Conservation (phyloP, 2,113 vertebrate genomes). For the Mugil cephalus region DNA sequence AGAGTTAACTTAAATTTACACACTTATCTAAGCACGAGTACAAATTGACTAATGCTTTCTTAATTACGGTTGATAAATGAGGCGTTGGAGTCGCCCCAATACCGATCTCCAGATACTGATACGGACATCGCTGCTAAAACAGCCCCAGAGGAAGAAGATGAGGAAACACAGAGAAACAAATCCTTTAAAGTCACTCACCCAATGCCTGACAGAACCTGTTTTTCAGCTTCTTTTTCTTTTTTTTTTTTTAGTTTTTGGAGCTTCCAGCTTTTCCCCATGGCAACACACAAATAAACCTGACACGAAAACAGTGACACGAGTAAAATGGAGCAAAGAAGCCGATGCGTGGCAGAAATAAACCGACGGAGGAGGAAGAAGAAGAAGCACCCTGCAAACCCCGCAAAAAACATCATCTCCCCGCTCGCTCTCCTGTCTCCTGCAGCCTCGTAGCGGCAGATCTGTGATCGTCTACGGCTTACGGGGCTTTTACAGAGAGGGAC, state of each 20-base stretch:
- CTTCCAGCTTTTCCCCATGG: neutral
- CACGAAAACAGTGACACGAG: neutral
- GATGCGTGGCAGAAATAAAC: constrained; percentile 43
- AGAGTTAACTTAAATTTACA: too few species aligned
- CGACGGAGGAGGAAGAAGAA: too few species aligned
- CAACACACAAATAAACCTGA: constrained; percentile 6
- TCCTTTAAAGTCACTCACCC: constrained; percentile 1
- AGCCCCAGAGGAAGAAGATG: too few species aligned
- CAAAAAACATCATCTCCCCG: constrained; percentile 38
- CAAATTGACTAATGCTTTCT: too few species aligned
- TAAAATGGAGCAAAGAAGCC: constrained; percentile 30
- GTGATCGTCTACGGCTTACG: constrained; percentile 25
- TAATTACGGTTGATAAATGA: too few species aligned
- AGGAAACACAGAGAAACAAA: neutral
- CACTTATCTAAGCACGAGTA: too few species aligned
- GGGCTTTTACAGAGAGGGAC: constrained; percentile 41
- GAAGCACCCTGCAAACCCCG: constrained; percentile 20
- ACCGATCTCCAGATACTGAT: too few species aligned
- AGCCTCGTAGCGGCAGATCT: constrained; percentile 48
- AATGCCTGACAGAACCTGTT: neutral
- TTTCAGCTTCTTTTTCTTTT: neutral
- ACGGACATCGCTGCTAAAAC: too few species aligned
- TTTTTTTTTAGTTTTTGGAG: too few species aligned
- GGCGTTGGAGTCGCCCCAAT: too few species aligned
- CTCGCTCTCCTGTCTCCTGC: constrained; percentile 26